A percentile compares a stretch with the other conserved stretches of the same genome.
These are phyloP conservation scores for Spialia ferax DNA, from an alignment of 2,888 invertebrate genomes.

Conservation along the genomic window DNA sequence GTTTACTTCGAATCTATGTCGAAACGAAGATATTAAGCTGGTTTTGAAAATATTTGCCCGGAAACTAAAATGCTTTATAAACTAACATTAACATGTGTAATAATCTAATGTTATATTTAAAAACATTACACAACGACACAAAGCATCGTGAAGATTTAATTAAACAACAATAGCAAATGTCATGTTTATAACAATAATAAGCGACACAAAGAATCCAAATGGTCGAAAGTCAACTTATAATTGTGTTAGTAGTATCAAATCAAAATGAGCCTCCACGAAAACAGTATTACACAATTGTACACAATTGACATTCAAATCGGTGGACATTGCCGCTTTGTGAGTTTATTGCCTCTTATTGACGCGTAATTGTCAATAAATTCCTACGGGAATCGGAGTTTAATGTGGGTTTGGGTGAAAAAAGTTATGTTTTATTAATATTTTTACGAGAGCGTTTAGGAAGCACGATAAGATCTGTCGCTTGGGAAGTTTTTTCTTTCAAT, in stretches of 20 bases:
- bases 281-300: constrained; percentile 84
- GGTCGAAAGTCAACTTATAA: constrained; percentile 79
- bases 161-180: constrained; percentile 69
- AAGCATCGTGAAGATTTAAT: constrained; percentile 68
- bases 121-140: constrained; percentile 49
- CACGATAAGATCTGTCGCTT: constrained; percentile 82
- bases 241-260: constrained; percentile 79
- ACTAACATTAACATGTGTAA: neutral
- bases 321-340: constrained; percentile 84
- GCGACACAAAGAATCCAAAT: constrained; percentile 73
- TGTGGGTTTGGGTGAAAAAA: constrained; percentile 86
- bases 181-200: constrained; percentile 81
- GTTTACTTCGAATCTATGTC: constrained; percentile 45
- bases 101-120: neutral
- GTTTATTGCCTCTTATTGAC: constrained; percentile 85
- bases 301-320: constrained; percentile 87
- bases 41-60: too few relatives aligned
- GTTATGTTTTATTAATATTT: constrained; percentile 87
- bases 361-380: constrained; percentile 86
- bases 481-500: constrained; percentile 86
- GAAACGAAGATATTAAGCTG: too few relatives aligned
- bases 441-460: constrained; percentile 85
- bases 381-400: constrained; percentile 84
- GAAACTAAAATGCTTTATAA: neutral
- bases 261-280: constrained; percentile 83